Percentiles rank a stretch among this genome's conserved stretches.
Conservation (phyloP, 2,888 invertebrate species). For the Epirrhoe tristata region DNA sequence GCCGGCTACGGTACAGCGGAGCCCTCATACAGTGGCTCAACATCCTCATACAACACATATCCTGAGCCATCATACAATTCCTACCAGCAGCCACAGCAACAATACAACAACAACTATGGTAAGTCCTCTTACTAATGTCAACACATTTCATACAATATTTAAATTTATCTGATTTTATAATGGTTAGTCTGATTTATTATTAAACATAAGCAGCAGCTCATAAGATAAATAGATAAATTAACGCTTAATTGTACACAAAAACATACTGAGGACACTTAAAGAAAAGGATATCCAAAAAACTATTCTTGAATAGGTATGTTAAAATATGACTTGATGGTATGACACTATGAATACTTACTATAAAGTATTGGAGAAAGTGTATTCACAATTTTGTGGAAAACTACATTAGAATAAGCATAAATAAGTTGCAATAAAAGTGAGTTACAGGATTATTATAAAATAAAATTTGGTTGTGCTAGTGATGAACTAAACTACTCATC, state of each 20-base stretch:
- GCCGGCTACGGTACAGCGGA: constrained; percentile 75
- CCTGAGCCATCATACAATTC: constrained; percentile 72
- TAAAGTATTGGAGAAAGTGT: not conserved
- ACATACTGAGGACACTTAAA: too few species aligned
- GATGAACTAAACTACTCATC: not conserved
- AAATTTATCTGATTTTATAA: not conserved
- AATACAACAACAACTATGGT: constrained; percentile 77
- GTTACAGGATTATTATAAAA: not conserved
- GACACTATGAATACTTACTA: not conserved
- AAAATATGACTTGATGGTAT: not conserved
- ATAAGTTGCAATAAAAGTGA: not conserved
- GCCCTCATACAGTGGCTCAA: constrained; percentile 63
- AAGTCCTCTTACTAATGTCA: constrained; percentile 51
- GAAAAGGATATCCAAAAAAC: too few species aligned
- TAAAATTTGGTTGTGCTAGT: not conserved
- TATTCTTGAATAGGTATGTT: not conserved
- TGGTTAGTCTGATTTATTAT: not conserved
- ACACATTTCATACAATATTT: constrained; percentile 8
- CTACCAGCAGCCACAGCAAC: constrained; percentile 73
- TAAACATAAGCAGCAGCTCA: not conserved
- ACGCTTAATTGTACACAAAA: too few species aligned
- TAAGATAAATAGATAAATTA: not conserved
- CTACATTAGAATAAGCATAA: not conserved
- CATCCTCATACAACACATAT: constrained; percentile 72
- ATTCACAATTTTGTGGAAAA: not conserved